These are phyloP conservation scores for Neoascia interrupta DNA, from an alignment of 2,888 invertebrate species.

Conservation along the genomic window DNA sequence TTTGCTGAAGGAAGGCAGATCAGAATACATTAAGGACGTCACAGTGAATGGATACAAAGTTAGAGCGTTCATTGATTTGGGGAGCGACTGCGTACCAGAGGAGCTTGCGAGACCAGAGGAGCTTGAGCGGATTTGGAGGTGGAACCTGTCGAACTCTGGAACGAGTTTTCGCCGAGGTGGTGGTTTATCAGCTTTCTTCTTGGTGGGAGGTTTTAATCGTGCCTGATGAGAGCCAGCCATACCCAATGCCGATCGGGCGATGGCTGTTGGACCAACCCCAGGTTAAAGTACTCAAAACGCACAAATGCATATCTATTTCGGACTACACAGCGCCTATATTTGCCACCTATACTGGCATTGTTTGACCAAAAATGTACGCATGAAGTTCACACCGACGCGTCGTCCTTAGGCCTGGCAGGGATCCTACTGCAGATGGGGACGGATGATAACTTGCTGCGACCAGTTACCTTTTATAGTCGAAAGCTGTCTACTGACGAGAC, in stretches of 20 bases:
- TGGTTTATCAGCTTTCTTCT: no score
- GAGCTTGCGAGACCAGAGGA: not conserved
- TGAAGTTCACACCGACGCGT: not conserved
- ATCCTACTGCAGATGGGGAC: slow-evolving; percentile 4
- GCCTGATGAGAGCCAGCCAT: not conserved
- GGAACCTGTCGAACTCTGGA: not conserved
- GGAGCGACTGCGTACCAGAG: slow-evolving; percentile 5
- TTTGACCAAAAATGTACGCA: not conserved
- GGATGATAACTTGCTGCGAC: not conserved
- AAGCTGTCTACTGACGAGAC: slow-evolving; percentile 6
- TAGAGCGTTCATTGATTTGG: not conserved
- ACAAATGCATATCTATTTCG: not conserved
- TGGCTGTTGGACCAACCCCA: not conserved
- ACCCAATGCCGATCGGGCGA: not conserved
- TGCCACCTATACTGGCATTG: not conserved
- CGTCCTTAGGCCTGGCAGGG: slow-evolving; percentile 2
- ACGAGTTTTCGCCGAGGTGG: no score
- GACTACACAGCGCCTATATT: slow-evolving; percentile 5
- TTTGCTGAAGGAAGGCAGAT: not conserved
- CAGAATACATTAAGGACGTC: not conserved
- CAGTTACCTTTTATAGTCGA: not conserved
- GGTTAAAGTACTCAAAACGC: not conserved
- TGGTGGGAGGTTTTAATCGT: not conserved
- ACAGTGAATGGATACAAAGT: not conserved
- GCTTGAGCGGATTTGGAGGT: not conserved